Evolutionary conservation across 2,888 invertebrate species (phyloP), one percentile per base, ranked within the genome.

Genomic region (Metopia argyrocephala): DNA sequence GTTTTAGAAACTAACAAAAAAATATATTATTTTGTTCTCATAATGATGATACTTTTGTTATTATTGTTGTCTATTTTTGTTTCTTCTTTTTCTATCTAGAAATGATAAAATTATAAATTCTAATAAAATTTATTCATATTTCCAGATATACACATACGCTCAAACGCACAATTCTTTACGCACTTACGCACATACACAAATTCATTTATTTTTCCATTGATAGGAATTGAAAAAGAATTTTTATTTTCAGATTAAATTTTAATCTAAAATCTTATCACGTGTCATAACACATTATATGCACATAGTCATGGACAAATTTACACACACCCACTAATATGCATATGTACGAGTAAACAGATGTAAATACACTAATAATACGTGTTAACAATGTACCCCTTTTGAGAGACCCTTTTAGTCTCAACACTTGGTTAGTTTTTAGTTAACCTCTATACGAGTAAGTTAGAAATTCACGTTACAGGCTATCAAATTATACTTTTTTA

Each of bases 211-310:
- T 56, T 54, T 54, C n/a, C 28, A 74, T 56, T 59, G 48, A 68
- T 54, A 62, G 45, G 6, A 27, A 68, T 57, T 57, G 25, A 73
- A 56, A 64, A 46, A n/a, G 12, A 76, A 62, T 48, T 69, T 59
- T 54, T 64, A 9, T 54, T 61, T 68, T 70, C 45, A 66, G 65
- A 70, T 66, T 70, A 61, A 75, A 61, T 69, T 70, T 65, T 75
- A 75, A 75, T 75, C 79, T 70, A 65, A 69, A 79, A 70, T 79
- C 79, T 75, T 70, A 75, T 69, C 75, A 79, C 75, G 75, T 79
- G 65, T 79, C 69, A 65, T 66, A 75, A 57, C 75, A 79, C 23
- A 65, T 75, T 70, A 59, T 65, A 50, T 61, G 18, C 46, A 28
- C 25, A 18, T 0, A 38, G 15, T 4, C 20, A 9, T 9, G 50